Evolutionary conservation across 2,888 invertebrate genomes (phyloP).

Genomic region (Dione juno): DNA sequence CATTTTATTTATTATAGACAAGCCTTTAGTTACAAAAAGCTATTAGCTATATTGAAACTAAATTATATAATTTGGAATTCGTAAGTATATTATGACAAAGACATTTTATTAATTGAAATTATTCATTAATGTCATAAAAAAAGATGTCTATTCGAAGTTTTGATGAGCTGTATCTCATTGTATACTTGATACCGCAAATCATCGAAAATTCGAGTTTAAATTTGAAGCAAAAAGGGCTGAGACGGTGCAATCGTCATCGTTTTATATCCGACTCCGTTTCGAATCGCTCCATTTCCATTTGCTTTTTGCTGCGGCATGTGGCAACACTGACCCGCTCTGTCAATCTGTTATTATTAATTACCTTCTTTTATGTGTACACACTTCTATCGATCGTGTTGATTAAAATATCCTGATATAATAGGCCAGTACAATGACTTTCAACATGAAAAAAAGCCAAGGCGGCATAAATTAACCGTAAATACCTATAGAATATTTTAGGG

Average conservation of each 20-base stretch:
- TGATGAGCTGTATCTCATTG: conserved; percentile 36
- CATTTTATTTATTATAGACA: neutral
- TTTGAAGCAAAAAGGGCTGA: conserved; percentile 70
- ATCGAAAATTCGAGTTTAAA: conserved; percentile 61
- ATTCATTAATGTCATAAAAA: conserved; percentile 12
- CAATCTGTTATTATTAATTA: conserved; percentile 80
- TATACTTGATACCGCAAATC: conserved; percentile 61
- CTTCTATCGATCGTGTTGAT: conserved; percentile 79
- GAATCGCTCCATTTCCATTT: conserved; percentile 76
- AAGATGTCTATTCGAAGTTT: conserved; percentile 10
- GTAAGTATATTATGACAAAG: neutral
- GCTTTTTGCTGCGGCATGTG: conserved; percentile 80
- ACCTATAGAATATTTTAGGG: neutral
- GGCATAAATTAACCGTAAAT: conserved; percentile 52
- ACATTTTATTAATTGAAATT: conserved; percentile 7
- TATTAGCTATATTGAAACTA: neutral
- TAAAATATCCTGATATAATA: conserved; percentile 81
- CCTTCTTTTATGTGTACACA: conserved; percentile 75
- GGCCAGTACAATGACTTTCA: conserved; percentile 64
- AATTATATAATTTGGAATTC: neutral
- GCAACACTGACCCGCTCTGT: conserved; percentile 63
- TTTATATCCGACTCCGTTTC: conserved; percentile 74
- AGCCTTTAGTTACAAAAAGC: neutral
- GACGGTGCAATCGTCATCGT: conserved; percentile 66
- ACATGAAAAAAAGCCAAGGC: conserved; percentile 59